phyloP scores from a whole-genome alignment of 2,797 vertebrate species.

The Garrulus glandarius region DNA sequence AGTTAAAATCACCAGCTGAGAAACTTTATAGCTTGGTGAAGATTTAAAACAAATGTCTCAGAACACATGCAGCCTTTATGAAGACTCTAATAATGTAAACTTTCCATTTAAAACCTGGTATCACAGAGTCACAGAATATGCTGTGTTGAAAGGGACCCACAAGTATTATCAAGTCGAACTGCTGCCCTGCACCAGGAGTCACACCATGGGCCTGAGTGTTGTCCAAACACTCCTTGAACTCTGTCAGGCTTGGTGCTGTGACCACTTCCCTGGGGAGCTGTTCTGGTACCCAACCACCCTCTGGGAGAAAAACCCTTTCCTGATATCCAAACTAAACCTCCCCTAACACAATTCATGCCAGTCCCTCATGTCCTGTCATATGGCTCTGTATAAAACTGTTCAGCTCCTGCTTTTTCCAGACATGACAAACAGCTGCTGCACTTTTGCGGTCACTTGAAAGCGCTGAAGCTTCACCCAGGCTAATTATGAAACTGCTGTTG shows the following conservation, averaged over 20 bases:
- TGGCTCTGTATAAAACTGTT: not conserved
- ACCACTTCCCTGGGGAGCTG: not conserved
- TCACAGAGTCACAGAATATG: not conserved
- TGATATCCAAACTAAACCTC: not conserved
- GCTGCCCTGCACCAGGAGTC: not conserved
- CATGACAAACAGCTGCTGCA: not conserved
- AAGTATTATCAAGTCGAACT: not conserved
- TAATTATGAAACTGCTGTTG: not conserved
- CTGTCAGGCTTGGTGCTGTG: not conserved
- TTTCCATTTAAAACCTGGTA: not conserved
- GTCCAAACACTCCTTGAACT: not conserved
- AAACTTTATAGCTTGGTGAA: not conserved
- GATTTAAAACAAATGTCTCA: not conserved
- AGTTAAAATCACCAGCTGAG: not conserved
- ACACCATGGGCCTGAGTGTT: not conserved
- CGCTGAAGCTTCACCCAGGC: not conserved
- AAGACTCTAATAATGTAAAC: not conserved
- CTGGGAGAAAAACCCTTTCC: not conserved
- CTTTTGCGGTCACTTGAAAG: not conserved
- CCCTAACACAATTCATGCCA: not conserved
- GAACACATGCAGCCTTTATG: not conserved
- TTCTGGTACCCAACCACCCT: fast-evolving
- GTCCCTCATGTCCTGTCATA: not conserved
- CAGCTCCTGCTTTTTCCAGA: not conserved
- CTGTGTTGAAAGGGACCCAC: not conserved